A percentile compares a stretch with the other conserved stretches of the same genome.
Conservation (phyloP, 2,113 vertebrate genomes). For the Puma concolor region DNA sequence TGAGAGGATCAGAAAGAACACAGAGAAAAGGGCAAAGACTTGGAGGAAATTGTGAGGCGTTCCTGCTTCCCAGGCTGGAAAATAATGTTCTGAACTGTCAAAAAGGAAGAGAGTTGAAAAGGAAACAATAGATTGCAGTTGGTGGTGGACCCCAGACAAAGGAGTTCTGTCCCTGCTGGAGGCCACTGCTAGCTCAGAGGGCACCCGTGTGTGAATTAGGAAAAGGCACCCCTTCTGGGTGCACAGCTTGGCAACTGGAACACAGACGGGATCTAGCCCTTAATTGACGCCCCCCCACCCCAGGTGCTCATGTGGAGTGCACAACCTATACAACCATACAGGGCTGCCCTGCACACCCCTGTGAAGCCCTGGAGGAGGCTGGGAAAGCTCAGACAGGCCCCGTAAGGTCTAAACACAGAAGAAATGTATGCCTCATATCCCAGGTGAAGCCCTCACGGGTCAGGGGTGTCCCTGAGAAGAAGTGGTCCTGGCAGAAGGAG, state of each 20-base stretch:
- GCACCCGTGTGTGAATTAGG: no score
- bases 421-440: neutral
- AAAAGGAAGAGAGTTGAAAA: neutral
- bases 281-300: neutral
- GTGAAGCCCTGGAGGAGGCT: neutral
- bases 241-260: neutral
- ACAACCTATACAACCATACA: accelerated
- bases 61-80: neutral
- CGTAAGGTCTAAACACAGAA: neutral
- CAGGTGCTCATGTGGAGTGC: accelerated
- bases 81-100: neutral
- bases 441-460: neutral
- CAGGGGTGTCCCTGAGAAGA: neutral
- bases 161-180: neutral
- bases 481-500: neutral
- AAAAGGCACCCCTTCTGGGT: neutral
- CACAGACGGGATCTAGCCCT: neutral
- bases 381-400: neutral
- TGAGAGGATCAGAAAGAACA: neutral
- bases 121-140: no score
- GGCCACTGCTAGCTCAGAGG: neutral
- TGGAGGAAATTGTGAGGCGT: neutral
- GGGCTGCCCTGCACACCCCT: neutral
- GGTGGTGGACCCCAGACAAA: neutral
- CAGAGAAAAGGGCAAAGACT: neutral